Evolutionary conservation across 2,113 vertebrate genomes (phyloP).

Genomic region (Myiozetetes cayanensis): DNA sequence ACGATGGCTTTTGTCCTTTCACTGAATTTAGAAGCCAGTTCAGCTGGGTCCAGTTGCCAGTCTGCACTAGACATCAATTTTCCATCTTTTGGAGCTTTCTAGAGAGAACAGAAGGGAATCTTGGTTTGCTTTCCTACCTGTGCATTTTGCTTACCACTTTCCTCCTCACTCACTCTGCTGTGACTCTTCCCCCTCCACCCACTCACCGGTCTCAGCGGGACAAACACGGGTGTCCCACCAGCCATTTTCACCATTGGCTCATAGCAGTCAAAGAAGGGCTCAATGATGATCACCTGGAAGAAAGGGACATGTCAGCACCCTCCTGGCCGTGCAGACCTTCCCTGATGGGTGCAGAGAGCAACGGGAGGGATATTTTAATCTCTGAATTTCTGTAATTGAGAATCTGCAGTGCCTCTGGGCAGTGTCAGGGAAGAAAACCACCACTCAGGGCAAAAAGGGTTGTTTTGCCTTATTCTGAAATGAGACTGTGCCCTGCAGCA

Average conservation of each 20-base stretch:
- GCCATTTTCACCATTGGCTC: constrained; percentile 91
- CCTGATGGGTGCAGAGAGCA: background rate
- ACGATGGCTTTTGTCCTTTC: constrained; percentile 86
- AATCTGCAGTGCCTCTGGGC: background rate
- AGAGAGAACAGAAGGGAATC: background rate
- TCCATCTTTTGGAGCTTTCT: constrained; percentile 70
- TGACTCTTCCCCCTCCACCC: background rate
- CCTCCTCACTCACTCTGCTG: background rate
- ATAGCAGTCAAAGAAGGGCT: constrained; percentile 96
- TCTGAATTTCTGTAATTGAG: background rate
- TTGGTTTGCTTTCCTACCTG: background rate
- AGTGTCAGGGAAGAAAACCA: background rate
- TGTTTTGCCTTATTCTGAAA: background rate
- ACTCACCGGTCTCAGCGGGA: constrained; percentile 87
- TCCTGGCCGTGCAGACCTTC: background rate
- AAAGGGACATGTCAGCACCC: background rate
- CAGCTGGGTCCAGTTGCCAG: constrained; percentile 85
- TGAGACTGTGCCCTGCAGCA: background rate
- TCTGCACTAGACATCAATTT: constrained; percentile 76
- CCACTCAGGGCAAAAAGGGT: background rate
- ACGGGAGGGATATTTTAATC: background rate
- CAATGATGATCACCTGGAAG: constrained; percentile 91
- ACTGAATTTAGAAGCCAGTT: constrained; percentile 88
- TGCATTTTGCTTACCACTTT: background rate
- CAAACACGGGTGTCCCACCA: constrained; percentile 83